Evolutionary conservation across 2,888 invertebrate genomes (phyloP).

Genomic region (Gymnosoma rotundatum): DNA sequence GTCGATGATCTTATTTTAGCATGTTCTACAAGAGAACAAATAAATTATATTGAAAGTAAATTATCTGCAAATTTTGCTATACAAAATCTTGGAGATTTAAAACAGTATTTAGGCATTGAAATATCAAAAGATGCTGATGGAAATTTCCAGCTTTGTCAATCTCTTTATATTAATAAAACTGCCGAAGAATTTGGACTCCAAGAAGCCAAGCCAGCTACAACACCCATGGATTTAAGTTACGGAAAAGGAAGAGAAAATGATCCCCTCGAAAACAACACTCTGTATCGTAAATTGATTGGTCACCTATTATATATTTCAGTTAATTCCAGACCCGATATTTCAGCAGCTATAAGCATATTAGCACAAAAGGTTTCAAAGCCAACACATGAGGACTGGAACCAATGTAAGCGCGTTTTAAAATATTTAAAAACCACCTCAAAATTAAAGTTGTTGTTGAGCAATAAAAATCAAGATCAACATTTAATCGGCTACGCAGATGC

Average conservation of each 20-base stretch:
- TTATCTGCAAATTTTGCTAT: conserved; percentile 51
- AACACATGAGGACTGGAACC: conserved; percentile 73
- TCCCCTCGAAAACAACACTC: not conserved
- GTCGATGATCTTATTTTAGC: conserved; percentile 21
- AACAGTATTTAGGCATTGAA: conserved; percentile 56
- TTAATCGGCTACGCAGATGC: conserved; percentile 15
- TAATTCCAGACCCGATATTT: conserved; percentile 60
- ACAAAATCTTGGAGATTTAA: conserved; percentile 53
- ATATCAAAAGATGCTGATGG: no score
- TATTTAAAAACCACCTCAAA: conserved; percentile 11
- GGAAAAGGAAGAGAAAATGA: not conserved
- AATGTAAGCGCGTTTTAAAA: conserved; percentile 42
- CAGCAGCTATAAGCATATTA: conserved; percentile 62
- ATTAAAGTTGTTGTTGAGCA: conserved; percentile 16
- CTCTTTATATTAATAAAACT: no score
- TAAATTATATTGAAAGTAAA: conserved; percentile 30
- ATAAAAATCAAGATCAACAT: conserved; percentile 6
- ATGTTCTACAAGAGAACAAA: no score
- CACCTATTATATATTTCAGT: conserved; percentile 59
- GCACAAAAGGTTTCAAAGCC: conserved; percentile 73
- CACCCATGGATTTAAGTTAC: conserved; percentile 66
- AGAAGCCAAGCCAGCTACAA: conserved; percentile 59
- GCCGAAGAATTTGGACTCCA: conserved; percentile 51
- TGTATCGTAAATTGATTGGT: conserved; percentile 48
- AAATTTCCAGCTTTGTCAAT: no score